Base-by-base conservation (phyloP, 2,113 vertebrate species). In the Silurus meridionalis region DNA sequence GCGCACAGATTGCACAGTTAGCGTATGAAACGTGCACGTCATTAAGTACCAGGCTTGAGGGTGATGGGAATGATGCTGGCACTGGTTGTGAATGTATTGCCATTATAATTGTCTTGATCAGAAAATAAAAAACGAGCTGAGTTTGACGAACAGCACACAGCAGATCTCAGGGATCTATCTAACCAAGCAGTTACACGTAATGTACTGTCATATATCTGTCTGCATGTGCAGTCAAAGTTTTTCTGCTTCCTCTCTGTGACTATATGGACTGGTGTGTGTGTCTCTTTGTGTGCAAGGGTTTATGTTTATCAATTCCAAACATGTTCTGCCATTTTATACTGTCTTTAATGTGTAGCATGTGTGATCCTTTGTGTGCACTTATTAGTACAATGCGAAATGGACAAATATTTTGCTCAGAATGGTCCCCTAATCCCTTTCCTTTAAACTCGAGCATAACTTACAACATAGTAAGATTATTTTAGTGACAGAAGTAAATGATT, bases 1-100 rank as follows among this genome's bases (percentile, higher is more conserved):
- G 92, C 8, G 83, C 1, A 48, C 93, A 94, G 87, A 92, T 93
- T 92, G 80, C 81, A 83, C 63, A 77, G 77, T 75, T 77, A 72
- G 46, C 48, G 60, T 55, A 74, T 25, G 61, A 55, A 86, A 77
- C 61, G 53, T 80, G 72, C 67, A 84, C 28, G 61, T 77, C 69
- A 83, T 85, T 64, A 79, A 87, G 67, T 67, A 72, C 50, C 46
- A 28, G 25, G n/a, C 25, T 2, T 17, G 52, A 52, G 58, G n/a
- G 71, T 58, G 78, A 80, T 9, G 67, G 60, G 79, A 74, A 85
- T 48, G 28, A 58, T 50, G 63, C 84, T 80, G 66, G 84, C 77
- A 71, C 50, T 25, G 21, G 64, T 80, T 19, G 21, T 66, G 48
- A 58, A 64, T 57, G 14, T 14, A 53, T 21, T 66, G 80, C 25